Evolutionary conservation across 2,888 invertebrate species (phyloP).

Genomic region (Zeuzera pyrina): DNA sequence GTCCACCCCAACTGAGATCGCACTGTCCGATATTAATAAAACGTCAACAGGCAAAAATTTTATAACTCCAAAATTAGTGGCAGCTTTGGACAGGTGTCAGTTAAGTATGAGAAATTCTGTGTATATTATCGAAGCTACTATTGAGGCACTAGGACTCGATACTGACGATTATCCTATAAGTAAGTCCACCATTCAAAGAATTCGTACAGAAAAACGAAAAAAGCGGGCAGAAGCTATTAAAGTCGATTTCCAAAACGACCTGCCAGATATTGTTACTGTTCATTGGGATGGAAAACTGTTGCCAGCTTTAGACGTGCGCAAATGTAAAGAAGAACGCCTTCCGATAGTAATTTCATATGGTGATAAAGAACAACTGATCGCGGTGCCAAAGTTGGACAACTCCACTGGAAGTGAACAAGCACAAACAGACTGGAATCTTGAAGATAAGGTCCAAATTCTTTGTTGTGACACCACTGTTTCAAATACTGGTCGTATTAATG

Average conservation of each 20-base stretch:
- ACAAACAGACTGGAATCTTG: conserved; percentile 14
- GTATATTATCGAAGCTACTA: conserved; percentile 9
- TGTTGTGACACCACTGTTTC: conserved; percentile 14
- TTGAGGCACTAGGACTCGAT: conserved; percentile 8
- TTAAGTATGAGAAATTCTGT: conserved; percentile 14
- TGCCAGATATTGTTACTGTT: conserved; percentile 24
- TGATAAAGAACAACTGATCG: conserved; percentile 14
- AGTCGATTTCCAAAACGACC: conserved; percentile 25
- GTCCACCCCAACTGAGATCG: neutral
- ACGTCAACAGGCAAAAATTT: conserved; percentile 7
- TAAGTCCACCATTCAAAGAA: conserved; percentile 20
- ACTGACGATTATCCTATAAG: conserved; percentile 23
- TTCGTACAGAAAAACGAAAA: conserved; percentile 16
- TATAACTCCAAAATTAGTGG: conserved; percentile 10
- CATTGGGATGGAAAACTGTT: conserved; percentile 32
- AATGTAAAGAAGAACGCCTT: conserved; percentile 22
- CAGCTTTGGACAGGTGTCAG: conserved; percentile 12
- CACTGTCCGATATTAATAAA: neutral
- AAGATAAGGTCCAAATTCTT: conserved; percentile 12
- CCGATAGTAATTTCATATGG: conserved; percentile 30
- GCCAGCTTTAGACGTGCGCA: conserved; percentile 19
- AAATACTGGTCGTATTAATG: conserved; percentile 11
- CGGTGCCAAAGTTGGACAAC: conserved; percentile 14
- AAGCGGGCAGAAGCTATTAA: conserved; percentile 24
- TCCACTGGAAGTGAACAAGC: conserved; percentile 11